Percentiles rank a stretch among this genome's conserved stretches.
These are phyloP conservation scores for Latrodectus hesperus DNA, from an alignment of 2,888 invertebrate species.

Conservation along the genomic window DNA sequence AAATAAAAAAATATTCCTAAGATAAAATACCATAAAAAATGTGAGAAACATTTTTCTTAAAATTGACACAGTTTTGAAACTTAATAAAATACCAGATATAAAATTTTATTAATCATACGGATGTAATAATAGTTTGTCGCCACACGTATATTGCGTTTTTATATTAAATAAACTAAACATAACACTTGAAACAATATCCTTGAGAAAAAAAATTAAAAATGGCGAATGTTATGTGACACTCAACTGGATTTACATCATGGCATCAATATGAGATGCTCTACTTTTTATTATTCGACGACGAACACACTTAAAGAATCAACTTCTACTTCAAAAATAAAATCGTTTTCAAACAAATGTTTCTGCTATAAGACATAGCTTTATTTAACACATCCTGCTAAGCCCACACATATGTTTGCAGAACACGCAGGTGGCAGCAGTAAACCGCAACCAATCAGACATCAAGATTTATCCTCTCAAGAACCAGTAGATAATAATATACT, in stretches of 20 bases:
- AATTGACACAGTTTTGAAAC: too few relatives aligned
- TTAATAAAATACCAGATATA: too few relatives aligned
- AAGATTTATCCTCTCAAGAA: background rate
- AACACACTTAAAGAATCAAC: background rate
- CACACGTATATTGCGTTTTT: too few relatives aligned
- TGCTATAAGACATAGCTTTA: background rate
- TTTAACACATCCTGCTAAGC: constrained; percentile 43
- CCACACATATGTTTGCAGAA: constrained; percentile 55
- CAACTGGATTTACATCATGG: background rate
- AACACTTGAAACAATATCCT: too few relatives aligned
- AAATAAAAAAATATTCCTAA: too few relatives aligned
- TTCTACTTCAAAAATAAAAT: background rate
- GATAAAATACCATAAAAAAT: too few relatives aligned
- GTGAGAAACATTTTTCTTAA: too few relatives aligned
- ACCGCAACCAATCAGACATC: constrained; percentile 39
- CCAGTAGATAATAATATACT: background rate
- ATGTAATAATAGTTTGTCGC: too few relatives aligned
- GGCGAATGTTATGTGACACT: too few relatives aligned
- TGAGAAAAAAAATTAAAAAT: too few relatives aligned
- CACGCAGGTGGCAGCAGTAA: constrained; percentile 44
- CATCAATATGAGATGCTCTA: constrained; percentile 21
- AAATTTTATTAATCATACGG: too few relatives aligned
- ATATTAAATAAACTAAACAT: too few relatives aligned
- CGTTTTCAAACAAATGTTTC: constrained; percentile 25
- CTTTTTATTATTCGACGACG: constrained; percentile 11